Percentiles rank a stretch among this genome's conserved stretches.
phyloP scores from a whole-genome alignment of 2,797 vertebrate genomes.

The Lagorchestes hirsutus region DNA sequence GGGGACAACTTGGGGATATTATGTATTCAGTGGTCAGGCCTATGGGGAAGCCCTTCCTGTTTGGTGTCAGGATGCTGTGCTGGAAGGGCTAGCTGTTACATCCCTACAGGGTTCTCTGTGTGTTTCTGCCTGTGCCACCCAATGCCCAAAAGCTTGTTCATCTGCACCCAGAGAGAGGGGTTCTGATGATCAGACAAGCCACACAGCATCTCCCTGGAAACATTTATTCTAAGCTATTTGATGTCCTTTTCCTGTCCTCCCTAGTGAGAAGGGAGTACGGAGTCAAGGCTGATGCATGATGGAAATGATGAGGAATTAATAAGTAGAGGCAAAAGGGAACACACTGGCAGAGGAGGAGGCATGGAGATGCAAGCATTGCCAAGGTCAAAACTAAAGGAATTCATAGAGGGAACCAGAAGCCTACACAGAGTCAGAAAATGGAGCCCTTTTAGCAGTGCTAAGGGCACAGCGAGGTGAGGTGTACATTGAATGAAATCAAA shows the following conservation, averaged over 20 bases:
- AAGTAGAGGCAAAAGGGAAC: not conserved
- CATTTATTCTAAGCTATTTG: not conserved
- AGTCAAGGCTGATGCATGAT: not conserved
- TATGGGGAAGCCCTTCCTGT: too few species aligned
- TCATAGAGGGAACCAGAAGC: not conserved
- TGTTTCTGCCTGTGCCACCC: not conserved
- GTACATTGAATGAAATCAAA: not conserved
- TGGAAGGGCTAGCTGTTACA: not conserved
- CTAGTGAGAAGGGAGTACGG: not conserved
- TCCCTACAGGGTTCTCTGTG: not conserved
- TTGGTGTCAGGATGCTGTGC: not conserved
- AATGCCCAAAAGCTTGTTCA: not conserved
- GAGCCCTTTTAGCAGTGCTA: not conserved
- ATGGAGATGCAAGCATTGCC: not conserved
- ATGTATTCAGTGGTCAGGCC: too few species aligned
- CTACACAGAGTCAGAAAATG: not conserved
- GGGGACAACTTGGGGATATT: too few species aligned
- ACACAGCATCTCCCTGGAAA: not conserved
- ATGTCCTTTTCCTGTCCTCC: not conserved
- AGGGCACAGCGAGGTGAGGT: not conserved
- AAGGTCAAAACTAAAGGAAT: not conserved
- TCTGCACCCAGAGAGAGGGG: not conserved
- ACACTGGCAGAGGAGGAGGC: not conserved
- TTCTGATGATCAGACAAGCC: not conserved
- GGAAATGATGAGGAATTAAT: not conserved